Base-by-base conservation (phyloP, 2,888 invertebrate genomes). In the Oxytorus armatus region DNA sequence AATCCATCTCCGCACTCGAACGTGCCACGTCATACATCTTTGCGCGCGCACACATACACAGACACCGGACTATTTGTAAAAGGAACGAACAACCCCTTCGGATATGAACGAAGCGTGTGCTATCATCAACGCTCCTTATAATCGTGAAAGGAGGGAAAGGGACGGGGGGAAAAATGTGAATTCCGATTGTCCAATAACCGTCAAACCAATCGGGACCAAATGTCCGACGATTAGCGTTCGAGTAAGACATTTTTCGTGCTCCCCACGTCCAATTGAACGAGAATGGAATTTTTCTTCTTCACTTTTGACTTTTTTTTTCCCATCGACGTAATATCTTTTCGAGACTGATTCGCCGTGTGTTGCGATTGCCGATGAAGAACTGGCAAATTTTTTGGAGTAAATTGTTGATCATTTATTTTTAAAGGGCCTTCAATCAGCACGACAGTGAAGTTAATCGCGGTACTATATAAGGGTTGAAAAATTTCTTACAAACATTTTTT, bases 141-240 rank as follows among this genome's bases (percentile, higher is more conserved):
- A 73, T 73, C 72, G 39, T 10, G 21, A 14, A 29, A 42, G 21
- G 29, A 42, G 33, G 33, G 25, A 14, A 14, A 39, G 33, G 39
- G 16, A 49, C 33, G 29, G 63, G 47, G 47, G 33, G 33, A 69
- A 33, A 18, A 21, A 61, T 25, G 55, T 4, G 75, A 77, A 82
- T 82, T 82, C 82, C 82, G 61, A 82, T 80, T 82, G 80, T 78
- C 82, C 77, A 82, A 82, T 82, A 80, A 82, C 80, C 77, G 76
- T 82, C 51, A 70, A 78, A 82, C 73, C 77, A 80, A n/a, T 80
- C 51, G 72, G 23, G 55, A 65, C 36, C 68, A 51, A 76, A 79
- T 72, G 70, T 29, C 59, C 61, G 76, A 66, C 61, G 70, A 79
- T 79, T 72, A 79, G 79, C 42, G 47, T n/a, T n/a, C n/a, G 36